Conservation (phyloP, 2,888 invertebrate species). For the Noctua comes region DNA sequence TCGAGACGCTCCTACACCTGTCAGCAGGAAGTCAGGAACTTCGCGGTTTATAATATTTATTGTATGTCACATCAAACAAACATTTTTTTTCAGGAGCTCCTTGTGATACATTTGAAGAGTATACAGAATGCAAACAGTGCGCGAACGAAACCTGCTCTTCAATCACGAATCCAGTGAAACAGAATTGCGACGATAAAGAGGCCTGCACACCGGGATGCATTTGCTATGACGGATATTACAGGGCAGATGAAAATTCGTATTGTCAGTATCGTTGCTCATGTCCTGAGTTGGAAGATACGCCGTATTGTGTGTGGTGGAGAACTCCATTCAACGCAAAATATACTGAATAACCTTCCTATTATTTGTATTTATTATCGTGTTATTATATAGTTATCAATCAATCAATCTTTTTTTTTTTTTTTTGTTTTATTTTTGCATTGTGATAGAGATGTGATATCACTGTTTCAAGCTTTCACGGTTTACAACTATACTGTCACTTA, state of each 20-base stretch:
- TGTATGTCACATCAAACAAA: too few relatives aligned
- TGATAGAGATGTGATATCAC: too few relatives aligned
- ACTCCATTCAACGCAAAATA: neutral
- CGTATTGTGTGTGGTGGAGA: neutral
- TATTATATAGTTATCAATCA: too few relatives aligned
- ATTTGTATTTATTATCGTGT: too few relatives aligned
- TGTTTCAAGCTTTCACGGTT: too few relatives aligned
- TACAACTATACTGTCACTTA: too few relatives aligned
- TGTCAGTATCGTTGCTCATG: neutral
- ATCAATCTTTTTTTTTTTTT: too few relatives aligned
- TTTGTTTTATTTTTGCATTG: too few relatives aligned
- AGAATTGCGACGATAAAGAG: neutral
- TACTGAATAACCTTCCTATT: neutral
- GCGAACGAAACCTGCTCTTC: constrained; percentile 13
- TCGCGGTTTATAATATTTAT: neutral
- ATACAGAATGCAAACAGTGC: neutral
- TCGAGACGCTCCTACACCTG: neutral
- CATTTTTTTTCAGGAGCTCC: neutral
- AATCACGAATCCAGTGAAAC: neutral
- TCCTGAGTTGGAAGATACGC: neutral
- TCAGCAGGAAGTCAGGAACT: neutral
- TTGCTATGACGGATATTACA: constrained; percentile 10
- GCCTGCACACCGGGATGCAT: neutral
- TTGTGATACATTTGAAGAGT: neutral
- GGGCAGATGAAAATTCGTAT: neutral